phyloP scores from a whole-genome alignment of 1,140 invertebrate genomes.

The Cotesia chilonis region DNA sequence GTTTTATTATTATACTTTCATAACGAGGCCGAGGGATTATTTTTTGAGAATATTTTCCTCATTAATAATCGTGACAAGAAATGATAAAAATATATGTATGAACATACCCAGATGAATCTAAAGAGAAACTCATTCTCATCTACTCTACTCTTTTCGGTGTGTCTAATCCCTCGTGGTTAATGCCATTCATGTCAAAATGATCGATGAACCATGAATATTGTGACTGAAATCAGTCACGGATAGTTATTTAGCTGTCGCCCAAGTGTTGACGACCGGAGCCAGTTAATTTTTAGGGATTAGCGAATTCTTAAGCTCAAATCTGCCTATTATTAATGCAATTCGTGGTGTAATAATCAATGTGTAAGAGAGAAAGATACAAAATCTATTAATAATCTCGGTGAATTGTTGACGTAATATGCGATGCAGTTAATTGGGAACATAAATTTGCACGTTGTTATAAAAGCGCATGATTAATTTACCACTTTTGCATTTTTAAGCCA shows the following conservation, averaged over 20 bases:
- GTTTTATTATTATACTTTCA: not conserved
- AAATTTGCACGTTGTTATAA: no score
- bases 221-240: constrained; percentile 29
- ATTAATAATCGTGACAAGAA: constrained; percentile 19
- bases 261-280: constrained; percentile 34
- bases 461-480: no score
- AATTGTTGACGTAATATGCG: not conserved
- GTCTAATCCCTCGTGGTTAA: constrained; percentile 34
- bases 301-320: not conserved
- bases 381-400: no score
- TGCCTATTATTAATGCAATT: constrained; percentile 12
- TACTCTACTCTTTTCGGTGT: constrained; percentile 17
- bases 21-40: not conserved
- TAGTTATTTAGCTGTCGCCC: constrained; percentile 35
- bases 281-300: constrained; percentile 10
- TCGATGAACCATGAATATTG: constrained; percentile 41
- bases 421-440: no score
- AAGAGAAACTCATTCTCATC: constrained; percentile 7
- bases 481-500: no score
- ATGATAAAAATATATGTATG: not conserved
- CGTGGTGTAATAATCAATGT: not conserved
- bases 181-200: constrained; percentile 37
- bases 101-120: not conserved
- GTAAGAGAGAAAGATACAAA: not conserved
- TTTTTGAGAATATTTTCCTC: not conserved